Evolutionary conservation across 2,888 invertebrate species (phyloP), one percentile per base, ranked within the genome.

Genomic region (Idaea straminata): DNA sequence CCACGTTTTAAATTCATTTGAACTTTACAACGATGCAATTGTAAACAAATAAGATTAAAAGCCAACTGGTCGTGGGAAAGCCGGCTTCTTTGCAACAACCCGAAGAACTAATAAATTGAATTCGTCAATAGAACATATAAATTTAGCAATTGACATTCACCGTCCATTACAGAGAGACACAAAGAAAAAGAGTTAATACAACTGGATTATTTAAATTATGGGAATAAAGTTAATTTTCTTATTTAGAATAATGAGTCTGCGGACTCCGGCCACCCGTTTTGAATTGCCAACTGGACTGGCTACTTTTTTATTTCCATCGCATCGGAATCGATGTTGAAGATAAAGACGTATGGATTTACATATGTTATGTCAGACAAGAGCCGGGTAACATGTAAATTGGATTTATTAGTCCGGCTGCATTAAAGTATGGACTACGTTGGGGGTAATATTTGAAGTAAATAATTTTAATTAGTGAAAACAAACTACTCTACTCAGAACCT

Each of bases 321-420:
- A 81, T 83, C 84, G 86, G 86, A 84, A 86, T 89, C 86, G 92
- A 92, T 91, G 87, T 86, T 83, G 77, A 88, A 91, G 92, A 92
- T 92, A 92, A 92, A 91, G 90, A 89, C 83, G 91, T 92, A 91
- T 91, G 85, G 79, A 92, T 92, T 91, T 87, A 92, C 92, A 92
- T 92, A 91, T 91, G 91, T 91, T 90, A 89, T 91, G 87, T 89
- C 89, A 90, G 83, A 71, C 87, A 87, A 85, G 87, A 91, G 86
- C 89, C 86, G 82, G 84, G 81, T 77, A 80, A 88, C 86, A 85
- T 92, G 91, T 92, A 91, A 92, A 92, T 92, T 91, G 91, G 87
- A 92, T 91, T 92, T 92, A 91, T 91, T 90, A 91, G 90, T 85
- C 83, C 84, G 82, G 82, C 74, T 82, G 83, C 78, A 86, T 87